Base-by-base conservation (phyloP, 2,888 invertebrate genomes). In the Nymphalis c-album region DNA sequence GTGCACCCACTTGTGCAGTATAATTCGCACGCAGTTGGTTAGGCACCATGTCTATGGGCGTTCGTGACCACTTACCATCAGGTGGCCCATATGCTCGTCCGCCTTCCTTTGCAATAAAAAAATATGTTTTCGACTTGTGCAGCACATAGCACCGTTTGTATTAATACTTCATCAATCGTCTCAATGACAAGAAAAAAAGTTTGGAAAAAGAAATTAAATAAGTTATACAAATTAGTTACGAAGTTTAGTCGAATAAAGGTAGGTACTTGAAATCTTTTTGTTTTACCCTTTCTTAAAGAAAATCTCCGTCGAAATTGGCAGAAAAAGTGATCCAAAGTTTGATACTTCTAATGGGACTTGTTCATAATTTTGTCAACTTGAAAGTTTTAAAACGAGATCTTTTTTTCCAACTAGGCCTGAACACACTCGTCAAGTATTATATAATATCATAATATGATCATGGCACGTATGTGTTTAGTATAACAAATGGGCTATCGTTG, bases 221-320 rank as follows among this genome's bases (percentile, higher is more conserved):
- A 46, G 48, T 64, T 22, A 26, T 20, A 51, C 35, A 35, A 51
- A 31, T 46, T 57, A 45, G 16, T 13, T 51, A 26, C 22, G 18
- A 45, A 59, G 60, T 51, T 26, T 59, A 35, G 45, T 2, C 31
- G 47, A 64, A 64, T 40, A 51, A 51, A 47, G 26, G 22, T 22
- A 47, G 26, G 22, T 22, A 45, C 45, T 51, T 58, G 45, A 40
- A 50, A 60, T 60, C 57, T 61, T 60, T 60, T 48, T 61, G 45
- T 58, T 22, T 58, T 47, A 22, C 22, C 57, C 45, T n/a, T 53
- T 55, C 50, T 40, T n/a, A 31, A 60, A 60, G 60, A 64, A 50
- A 64, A 60, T 64, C 60, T 50, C 22, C 35, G 18, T 60, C 7
- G 26, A 60, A 65, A 65, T 60, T 65, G 65, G 55, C 65, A 60